Conservation (phyloP, 2,888 invertebrate species). For the Heliconius ethilla region DNA sequence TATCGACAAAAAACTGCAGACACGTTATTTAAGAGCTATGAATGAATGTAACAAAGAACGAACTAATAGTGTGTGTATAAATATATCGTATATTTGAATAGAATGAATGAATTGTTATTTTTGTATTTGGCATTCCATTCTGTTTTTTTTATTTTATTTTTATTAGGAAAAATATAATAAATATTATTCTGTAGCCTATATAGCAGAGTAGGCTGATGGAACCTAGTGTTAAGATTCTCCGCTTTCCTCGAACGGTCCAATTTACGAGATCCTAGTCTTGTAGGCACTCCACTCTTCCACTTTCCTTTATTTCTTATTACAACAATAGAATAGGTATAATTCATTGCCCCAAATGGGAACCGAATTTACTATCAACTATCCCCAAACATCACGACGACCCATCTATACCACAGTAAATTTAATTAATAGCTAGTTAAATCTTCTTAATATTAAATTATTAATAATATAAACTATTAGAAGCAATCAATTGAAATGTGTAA, state of each 20-base stretch:
- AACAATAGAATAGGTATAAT: too few relatives aligned
- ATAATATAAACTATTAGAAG: not conserved
- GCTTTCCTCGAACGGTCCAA: too few relatives aligned
- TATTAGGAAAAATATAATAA: too few relatives aligned
- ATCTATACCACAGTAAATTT: not conserved
- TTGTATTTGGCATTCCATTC: not conserved
- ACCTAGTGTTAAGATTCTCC: too few relatives aligned
- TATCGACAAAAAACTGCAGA: not conserved
- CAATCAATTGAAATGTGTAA: not conserved
- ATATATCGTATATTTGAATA: not conserved
- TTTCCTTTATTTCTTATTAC: too few relatives aligned
- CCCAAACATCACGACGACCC: not conserved
- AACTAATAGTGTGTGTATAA: not conserved
- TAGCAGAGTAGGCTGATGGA: too few relatives aligned
- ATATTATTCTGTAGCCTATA: too few relatives aligned
- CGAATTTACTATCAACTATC: not conserved
- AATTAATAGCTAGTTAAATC: not conserved
- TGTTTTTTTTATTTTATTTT: not conserved
- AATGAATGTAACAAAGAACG: constrained; percentile 6
- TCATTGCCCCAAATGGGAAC: not conserved
- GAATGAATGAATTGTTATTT: not conserved
- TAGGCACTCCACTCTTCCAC: too few relatives aligned
- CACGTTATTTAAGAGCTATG: constrained; percentile 11
- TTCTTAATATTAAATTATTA: not conserved
- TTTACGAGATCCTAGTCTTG: too few relatives aligned